phyloP scores from a whole-genome alignment of 23 tunicate species.

The Botrylloides violaceus region DNA sequence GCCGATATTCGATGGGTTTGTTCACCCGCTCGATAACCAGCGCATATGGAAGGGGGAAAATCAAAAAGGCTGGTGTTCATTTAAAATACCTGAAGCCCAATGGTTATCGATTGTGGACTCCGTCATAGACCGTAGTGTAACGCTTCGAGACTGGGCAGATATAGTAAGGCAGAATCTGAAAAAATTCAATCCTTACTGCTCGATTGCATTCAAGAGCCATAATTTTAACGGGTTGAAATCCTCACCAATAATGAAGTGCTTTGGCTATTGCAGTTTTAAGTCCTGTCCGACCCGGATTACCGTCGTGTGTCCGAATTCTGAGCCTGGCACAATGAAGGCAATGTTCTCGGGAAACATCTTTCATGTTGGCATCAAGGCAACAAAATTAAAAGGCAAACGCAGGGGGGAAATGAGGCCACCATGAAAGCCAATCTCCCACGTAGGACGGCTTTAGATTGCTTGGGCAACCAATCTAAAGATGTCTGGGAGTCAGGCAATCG shows the following conservation, averaged over 20 bases:
- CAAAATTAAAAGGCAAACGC: neutral
- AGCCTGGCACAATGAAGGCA: neutral
- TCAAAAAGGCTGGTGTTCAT: neutral
- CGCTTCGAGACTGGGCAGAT: neutral
- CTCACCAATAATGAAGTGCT: neutral
- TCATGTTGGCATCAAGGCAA: slow-evolving; percentile 1
- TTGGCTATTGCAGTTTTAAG: neutral
- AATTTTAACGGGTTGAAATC: neutral
- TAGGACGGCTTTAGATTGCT: neutral
- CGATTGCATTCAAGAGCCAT: slow-evolving; percentile 9
- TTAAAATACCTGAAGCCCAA: neutral
- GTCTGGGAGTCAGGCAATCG: slow-evolving; percentile 13
- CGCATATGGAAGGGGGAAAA: neutral
- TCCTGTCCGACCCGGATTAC: neutral
- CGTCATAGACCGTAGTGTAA: neutral
- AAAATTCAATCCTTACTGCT: neutral
- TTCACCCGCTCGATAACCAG: neutral
- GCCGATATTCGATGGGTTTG: too few species aligned
- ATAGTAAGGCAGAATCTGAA: neutral
- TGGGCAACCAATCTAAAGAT: neutral
- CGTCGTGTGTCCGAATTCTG: neutral
- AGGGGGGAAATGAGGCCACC: neutral
- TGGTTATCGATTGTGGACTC: neutral
- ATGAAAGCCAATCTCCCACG: neutral
- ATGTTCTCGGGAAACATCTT: neutral